Evolutionary conservation across 2,888 invertebrate species (phyloP), one percentile per base, ranked within the genome.

Genomic region (Chymomyza procnemis): DNA sequence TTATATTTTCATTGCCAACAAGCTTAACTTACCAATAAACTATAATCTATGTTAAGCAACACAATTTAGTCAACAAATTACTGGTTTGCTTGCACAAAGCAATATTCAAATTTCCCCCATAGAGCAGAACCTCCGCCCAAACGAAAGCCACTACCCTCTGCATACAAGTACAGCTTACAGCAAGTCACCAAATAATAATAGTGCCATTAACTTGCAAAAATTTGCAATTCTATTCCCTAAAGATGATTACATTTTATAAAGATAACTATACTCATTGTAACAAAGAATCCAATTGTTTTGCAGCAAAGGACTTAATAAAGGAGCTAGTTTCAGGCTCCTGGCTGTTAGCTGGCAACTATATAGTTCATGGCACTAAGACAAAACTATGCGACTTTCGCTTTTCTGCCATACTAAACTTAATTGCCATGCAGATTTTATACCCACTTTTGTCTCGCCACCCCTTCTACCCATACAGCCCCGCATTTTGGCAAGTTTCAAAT

Each of bases 401-500:
- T 41, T 41, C 34, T 41, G 12, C 12, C 34, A 12, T 41, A 41
- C 34, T 56, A 47, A 57, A 61, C 41, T 26, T 61, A 61, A 71
- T 67, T 64, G 61, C 61, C 47, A 61, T 70, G 60, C 34, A 48
- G 56, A 54, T 48, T 26, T 58, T 22, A 21, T 16, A 61, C 62
- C 52, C 22, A 26, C 26, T 58, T 34, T 41, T 58, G 46, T 41
- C 2, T 12, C 2, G 12, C 34, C 9, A 9, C 2, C 34, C 48
- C 34, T 34, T 19, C 3, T 8, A 26, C 6, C 26, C n/a, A n/a
- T n/a, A n/a, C n/a, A n/a, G n/a, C 26, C 26, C 6, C 6, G 6
- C 26, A 26, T 26, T 26, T 54, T 18, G 16, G 18, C 19, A 18
- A 21, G 21, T 64, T 66, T 46, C 61, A 59, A 61, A 61, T 63